Conservation (phyloP, 2,113 vertebrate genomes). For the Stegostoma tigrinum region DNA sequence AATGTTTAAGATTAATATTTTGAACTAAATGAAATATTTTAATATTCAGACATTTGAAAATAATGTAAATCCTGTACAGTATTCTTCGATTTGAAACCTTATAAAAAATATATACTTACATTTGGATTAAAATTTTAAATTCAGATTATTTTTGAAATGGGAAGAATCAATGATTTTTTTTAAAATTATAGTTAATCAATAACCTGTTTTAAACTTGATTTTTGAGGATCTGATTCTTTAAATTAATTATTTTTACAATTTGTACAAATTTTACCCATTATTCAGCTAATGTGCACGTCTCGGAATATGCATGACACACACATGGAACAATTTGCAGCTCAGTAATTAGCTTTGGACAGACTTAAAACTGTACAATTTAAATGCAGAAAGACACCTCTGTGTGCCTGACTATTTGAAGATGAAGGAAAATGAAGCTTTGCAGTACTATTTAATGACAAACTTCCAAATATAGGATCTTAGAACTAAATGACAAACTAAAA, state of each 20-base stretch:
- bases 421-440: neutral
- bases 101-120: neutral
- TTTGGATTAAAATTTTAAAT: neutral
- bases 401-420: neutral
- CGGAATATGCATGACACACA: neutral
- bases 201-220: neutral
- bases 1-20: neutral
- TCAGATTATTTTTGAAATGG: neutral
- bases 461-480: slow-evolving; percentile 26
- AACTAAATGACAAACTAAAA: neutral
- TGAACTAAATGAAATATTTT: neutral
- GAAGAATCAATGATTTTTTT: neutral
- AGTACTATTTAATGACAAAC: slow-evolving; percentile 31
- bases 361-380: neutral
- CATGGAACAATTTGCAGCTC: neutral
- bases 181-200: neutral
- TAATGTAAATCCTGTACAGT: neutral
- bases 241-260: neutral
- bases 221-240: neutral
- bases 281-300: neutral
- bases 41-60: neutral
- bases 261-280: neutral
- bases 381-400: neutral
- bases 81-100: neutral
- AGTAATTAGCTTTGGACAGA: neutral